Evolutionary conservation across 1,140 invertebrate species (phyloP), one percentile per base, ranked within the genome.

Genomic region (Araneus ventricosus): DNA sequence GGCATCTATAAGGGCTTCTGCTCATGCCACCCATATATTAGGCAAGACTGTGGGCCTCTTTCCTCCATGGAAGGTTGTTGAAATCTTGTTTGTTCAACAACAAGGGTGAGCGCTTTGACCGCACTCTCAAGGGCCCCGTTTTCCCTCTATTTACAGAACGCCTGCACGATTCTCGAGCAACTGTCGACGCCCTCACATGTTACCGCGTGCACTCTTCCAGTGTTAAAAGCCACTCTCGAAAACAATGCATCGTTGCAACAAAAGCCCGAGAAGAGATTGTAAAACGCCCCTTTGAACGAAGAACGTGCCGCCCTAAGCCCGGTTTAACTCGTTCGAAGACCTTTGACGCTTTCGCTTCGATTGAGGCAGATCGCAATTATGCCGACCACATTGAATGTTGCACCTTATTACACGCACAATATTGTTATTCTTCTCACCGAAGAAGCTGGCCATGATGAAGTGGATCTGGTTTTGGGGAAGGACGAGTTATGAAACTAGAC

Each of bases 71-170:
- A 75, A 75, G 70, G 70, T 75, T 75, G 70, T 20, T 75, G 70
- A 7, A 75, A 27, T 27, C 70, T 75, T 75, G 30, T 75, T 75
- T 75, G 22, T 34, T 34, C 70, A 75, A 20, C 30, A 30, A 70
- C n/a, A 75, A 75, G 70, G 70, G 70, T 75, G 30, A 30, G 70
- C 70, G 30, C 34, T 75, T 75, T 75, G 70, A 75, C 70, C 70
- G 30, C 30, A 30, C 34, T 75, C 37, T 30, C 70, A 34, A 4
- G 10, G 45, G 30, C 30, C 70, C 70, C 70, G 70, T 75, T 75
- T 37, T 37, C 24, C 59, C 70, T 37, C 27, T 75, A 75, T 75
- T 75, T 75, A 37, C 70, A 75, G 10, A 75, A 75, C 70, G 70
- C 70, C 70, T 75, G 70, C 70, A 75, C 70, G 70, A 75, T 75